Percentiles rank a stretch among this genome's conserved stretches.
phyloP scores from a whole-genome alignment of 2,888 invertebrate species.

The Clistopyga incitator region DNA sequence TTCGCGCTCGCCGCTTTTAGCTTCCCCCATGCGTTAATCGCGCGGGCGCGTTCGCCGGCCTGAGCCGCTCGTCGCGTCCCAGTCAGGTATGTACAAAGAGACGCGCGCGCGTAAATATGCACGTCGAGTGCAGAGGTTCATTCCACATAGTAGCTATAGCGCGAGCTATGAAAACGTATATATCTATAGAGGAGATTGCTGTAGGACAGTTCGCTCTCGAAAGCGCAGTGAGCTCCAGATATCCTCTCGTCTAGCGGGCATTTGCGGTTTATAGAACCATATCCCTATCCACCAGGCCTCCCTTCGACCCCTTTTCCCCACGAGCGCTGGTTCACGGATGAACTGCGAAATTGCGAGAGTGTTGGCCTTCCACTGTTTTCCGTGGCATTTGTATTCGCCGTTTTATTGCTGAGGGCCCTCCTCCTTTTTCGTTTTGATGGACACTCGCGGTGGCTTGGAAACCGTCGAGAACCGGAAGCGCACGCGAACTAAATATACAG shows the following conservation, averaged over 20 bases:
- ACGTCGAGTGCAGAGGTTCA: constrained; percentile 60
- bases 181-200: constrained; percentile 18
- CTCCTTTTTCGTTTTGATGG: constrained; percentile 3
- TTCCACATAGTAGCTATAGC: constrained; percentile 29
- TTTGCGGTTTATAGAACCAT: constrained; percentile 27
- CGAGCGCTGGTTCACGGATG: constrained; percentile 12
- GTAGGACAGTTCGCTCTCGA: constrained; percentile 12
- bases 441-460: neutral
- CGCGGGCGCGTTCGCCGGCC: constrained; percentile 38
- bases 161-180: constrained; percentile 8
- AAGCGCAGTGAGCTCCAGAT: neutral
- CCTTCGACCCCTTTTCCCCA: neutral
- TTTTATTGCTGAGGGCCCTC: neutral
- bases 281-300: neutral
- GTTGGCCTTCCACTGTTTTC: constrained; percentile 8
- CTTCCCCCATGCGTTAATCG: constrained; percentile 63
- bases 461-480: neutral
- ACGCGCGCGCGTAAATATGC: constrained; percentile 62
- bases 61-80: constrained; percentile 11
- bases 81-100: constrained; percentile 62
- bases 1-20: constrained; percentile 54
- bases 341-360: constrained; percentile 20
- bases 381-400: too few relatives aligned
- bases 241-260: constrained; percentile 2
- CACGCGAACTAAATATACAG: neutral